Evolutionary conservation across 2,888 invertebrate species (phyloP), one percentile per base, ranked within the genome.

Genomic region (Diplazon laetatorius): DNA sequence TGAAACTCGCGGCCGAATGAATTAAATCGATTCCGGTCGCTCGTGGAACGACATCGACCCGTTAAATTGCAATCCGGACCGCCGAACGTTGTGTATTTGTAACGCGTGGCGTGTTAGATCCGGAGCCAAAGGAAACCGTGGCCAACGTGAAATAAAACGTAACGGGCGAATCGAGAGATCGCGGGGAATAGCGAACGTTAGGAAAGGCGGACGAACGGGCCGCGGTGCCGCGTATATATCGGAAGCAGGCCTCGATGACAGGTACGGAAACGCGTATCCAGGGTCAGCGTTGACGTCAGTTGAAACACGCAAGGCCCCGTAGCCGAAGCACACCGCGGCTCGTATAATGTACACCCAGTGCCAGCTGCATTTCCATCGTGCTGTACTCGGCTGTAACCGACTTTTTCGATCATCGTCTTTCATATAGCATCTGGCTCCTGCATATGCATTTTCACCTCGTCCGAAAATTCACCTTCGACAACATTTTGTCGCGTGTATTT

Each of bases 271-370:
- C 83, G 83, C 80, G 83, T 83, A 81, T 82, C 87, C 89, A 90
- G 89, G 90, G 89, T 89, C 89, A 88, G 85, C 87, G 86, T 89
- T 90, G 89, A 90, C 90, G 90, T 89, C 89, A 89, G 59, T 71
- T 60, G 48, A 48, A 78, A 62, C 78, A 78, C 74, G 78, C 78
- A 78, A 78, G 78, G 78, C 75, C 75, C 78, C 74, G 52, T 62
- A 46, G 78, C 80, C n/a, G 63, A 70, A 80, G 75, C 78, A 71
- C 80, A 81, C 78, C 78, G 76, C 62, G 30, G 52, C 35, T 14
- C 57, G 57, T 63, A 76, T 66, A 66, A 73, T 35, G 57, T 44
- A 71, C 42, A 57, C 66, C n/a, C 12, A 63, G 20, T 57, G 55
- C 42, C 42, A 55, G 63, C 63, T 72, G 63, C 71, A 72, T 72